Evolutionary conservation across 2,888 invertebrate species (phyloP).

Genomic region (Rapana venosa): DNA sequence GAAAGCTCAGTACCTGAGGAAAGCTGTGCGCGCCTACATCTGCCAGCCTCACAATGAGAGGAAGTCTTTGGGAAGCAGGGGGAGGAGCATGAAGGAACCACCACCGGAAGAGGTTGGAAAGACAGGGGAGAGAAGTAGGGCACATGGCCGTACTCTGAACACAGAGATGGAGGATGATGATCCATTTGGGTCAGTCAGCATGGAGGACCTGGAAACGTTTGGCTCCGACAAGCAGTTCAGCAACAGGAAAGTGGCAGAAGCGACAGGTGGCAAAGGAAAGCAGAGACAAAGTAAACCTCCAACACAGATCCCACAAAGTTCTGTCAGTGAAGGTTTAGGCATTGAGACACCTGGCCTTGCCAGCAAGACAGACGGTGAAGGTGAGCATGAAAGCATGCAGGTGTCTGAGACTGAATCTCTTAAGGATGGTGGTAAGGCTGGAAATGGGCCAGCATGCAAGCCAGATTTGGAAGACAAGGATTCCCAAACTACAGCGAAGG

Average conservation of each 20-base stretch:
- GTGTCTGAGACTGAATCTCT: neutral
- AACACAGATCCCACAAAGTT: neutral
- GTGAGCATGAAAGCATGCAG: neutral
- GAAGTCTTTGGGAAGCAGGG: neutral
- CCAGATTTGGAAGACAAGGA: neutral
- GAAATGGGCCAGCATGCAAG: neutral
- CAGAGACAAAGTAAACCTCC: neutral
- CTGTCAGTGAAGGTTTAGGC: neutral
- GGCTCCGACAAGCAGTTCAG: slow-evolving; percentile 40
- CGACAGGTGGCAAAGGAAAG: neutral
- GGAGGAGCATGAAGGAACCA: neutral
- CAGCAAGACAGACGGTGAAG: neutral
- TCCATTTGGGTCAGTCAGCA: slow-evolving; percentile 54
- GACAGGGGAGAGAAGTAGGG: neutral
- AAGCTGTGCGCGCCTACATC: slow-evolving; percentile 43
- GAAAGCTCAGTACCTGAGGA: slow-evolving; percentile 45
- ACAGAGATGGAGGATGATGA: slow-evolving; percentile 34
- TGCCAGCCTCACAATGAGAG: slow-evolving; percentile 39
- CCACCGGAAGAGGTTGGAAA: neutral
- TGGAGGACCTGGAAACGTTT: slow-evolving; percentile 59
- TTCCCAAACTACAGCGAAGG: neutral
- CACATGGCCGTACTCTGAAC: neutral
- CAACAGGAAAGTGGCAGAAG: neutral
- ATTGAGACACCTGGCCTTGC: neutral
- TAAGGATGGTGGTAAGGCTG: neutral